Base-by-base conservation (phyloP, 1,140 invertebrate genomes). In the Drosophila tani region DNA sequence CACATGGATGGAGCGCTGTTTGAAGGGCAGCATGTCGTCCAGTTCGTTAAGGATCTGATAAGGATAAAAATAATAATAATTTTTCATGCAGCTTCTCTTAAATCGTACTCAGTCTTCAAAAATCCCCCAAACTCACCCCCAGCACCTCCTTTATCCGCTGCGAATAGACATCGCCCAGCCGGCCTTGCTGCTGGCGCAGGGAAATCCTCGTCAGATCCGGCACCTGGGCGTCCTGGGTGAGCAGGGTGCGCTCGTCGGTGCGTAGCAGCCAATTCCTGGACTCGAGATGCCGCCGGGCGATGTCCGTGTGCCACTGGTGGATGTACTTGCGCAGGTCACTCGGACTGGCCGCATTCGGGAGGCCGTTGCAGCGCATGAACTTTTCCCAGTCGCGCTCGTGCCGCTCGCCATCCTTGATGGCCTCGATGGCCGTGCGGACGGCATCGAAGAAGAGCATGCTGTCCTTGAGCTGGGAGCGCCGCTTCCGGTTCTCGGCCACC, bases 291-390 rank as follows among this genome's bases (percentile, higher is more conserved):
- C 92, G 93, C 14, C 93, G 92, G 3, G 94, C 91, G 5, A 94
- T 92, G 43, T 93, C 91, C 55, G 94, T 75, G 29, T 94, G 92
- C 95, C 95, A 95, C 9, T 95, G 87, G 78, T 94, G 95, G 7
- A 95, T 88, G 66, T 95, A 96, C 2, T 94, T 95, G 59, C 95
- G 95, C 82, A 96, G 93, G 57, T 95, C 93, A 7, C 93, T 92
- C 12, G 94, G 91, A 71, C 93, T 93, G 4, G 91, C 92, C 0
- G 95, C 94, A 87, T 95, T 94, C 0, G 95, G 95, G n/a, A 96
- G 90, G 24, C 95, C 94, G 55, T 95, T 94, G 78, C 95, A 96
- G 9, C 93, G 93, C 90, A 95, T 93, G 70, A 94, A 95, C 40
- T 94, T 93, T 32, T 93, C 67, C 95, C 95, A 96, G 92, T 96